A percentile compares a stretch with the other conserved stretches of the same genome.
Evolutionary conservation across 30 jellyfish, hydroid and myxozoan genomes (phyloP).

Genomic region (Hydra vulgaris): DNA sequence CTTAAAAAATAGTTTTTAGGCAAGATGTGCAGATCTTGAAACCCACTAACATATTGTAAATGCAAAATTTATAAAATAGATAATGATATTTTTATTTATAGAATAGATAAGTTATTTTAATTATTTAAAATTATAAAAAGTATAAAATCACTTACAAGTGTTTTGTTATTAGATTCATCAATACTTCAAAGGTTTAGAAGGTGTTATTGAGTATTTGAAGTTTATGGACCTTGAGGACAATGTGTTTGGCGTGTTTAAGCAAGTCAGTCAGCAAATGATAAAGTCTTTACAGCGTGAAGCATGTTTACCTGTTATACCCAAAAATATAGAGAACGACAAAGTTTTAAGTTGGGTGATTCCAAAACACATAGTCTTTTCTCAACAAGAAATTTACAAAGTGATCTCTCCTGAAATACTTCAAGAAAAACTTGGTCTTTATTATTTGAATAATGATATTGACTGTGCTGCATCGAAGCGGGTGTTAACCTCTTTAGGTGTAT

Average conservation of each 20-base stretch:
- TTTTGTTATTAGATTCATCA: constrained; percentile 16
- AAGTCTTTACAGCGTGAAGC: constrained; percentile 41
- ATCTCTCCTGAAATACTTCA: constrained; percentile 9
- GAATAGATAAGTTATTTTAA: too few species aligned
- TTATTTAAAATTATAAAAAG: too few species aligned
- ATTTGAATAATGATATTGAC: constrained; percentile 37
- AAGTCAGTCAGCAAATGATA: constrained; percentile 41
- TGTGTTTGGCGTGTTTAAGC: constrained; percentile 52
- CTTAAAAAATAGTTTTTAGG: too few species aligned
- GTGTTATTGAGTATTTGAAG: constrained; percentile 37
- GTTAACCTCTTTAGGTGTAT: constrained; percentile 56
- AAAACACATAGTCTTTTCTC: background rate
- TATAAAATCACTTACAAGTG: too few species aligned
- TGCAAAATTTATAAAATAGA: too few species aligned
- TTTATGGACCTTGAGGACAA: constrained; percentile 58
- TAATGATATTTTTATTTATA: too few species aligned
- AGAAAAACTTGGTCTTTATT: constrained; percentile 41
- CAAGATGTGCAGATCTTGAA: too few species aligned
- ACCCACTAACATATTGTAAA: too few species aligned
- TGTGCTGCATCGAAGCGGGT: constrained; percentile 27
- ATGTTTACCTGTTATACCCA: constrained; percentile 43
- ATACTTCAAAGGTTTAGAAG: constrained; percentile 12
- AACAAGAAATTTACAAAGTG: background rate
- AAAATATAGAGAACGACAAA: background rate
- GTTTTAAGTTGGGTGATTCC: constrained; percentile 23